These are phyloP conservation scores for Trochalopteron elliotii DNA, from an alignment of 2,113 vertebrate genomes.

Conservation along the genomic window DNA sequence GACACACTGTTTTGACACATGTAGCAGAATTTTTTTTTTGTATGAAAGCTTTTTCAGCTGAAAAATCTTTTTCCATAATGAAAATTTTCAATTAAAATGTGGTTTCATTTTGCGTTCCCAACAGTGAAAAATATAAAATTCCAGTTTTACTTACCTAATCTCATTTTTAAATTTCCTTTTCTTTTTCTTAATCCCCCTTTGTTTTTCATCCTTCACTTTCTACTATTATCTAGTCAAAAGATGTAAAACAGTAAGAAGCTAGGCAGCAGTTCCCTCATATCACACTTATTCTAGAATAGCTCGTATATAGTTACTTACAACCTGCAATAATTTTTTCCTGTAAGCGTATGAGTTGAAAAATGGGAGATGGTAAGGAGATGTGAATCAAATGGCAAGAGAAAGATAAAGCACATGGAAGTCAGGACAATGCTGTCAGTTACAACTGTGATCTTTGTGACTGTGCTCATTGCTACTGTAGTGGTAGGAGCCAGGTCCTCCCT, in stretches of 20 bases:
- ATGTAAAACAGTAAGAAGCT: neutral
- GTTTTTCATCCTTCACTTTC: neutral
- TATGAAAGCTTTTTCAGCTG: neutral
- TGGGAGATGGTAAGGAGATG: neutral
- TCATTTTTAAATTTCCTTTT: neutral
- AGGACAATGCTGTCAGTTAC: neutral
- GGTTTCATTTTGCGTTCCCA: neutral
- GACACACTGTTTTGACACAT: slow-evolving; percentile 48
- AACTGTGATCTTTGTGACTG: neutral
- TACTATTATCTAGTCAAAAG: neutral
- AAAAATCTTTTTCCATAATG: neutral
- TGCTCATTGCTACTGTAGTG: neutral
- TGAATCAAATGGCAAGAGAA: neutral
- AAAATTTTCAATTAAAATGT: neutral
- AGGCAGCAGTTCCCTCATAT: neutral
- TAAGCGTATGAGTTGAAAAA: neutral
- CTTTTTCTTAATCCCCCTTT: neutral
- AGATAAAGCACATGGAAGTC: neutral
- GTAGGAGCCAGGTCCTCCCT: neutral
- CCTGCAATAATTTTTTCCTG: neutral
- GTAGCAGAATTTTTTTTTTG: neutral
- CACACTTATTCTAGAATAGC: neutral
- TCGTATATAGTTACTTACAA: neutral
- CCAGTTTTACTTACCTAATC: neutral
- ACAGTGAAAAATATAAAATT: neutral